These are phyloP conservation scores for Oligia fasciuncula DNA, from an alignment of 2,888 invertebrate genomes.

Conservation along the genomic window DNA sequence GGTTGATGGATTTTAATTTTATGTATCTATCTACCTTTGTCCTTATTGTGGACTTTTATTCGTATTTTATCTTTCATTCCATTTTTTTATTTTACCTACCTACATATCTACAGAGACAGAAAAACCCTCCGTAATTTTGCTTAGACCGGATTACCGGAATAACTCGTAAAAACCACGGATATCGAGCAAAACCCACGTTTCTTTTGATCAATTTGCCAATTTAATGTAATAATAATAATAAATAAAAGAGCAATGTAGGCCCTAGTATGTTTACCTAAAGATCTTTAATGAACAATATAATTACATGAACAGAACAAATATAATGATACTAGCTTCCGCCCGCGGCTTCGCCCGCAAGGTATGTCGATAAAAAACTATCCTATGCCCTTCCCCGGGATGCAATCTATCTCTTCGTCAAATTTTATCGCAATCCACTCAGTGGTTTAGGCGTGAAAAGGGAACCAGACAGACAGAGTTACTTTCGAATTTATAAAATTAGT, in stretches of 20 bases:
- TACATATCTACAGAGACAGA: neutral
- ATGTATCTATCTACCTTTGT: neutral
- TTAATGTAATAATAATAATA: neutral
- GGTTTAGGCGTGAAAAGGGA: too few relatives aligned
- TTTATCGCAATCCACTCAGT: too few relatives aligned
- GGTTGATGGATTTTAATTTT: neutral
- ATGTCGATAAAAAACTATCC: too few relatives aligned
- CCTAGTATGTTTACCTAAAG: neutral
- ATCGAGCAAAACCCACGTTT: neutral
- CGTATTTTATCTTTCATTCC: neutral
- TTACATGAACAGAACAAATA: neutral
- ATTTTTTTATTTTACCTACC: constrained; percentile 9
- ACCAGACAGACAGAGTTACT: too few relatives aligned
- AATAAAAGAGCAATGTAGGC: neutral
- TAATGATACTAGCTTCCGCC: neutral
- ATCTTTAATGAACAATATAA: neutral
- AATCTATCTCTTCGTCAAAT: too few relatives aligned
- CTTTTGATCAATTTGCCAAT: constrained; percentile 1
- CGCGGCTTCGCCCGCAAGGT: too few relatives aligned
- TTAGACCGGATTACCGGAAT: neutral
- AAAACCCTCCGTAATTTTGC: neutral
- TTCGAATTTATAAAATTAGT: too few relatives aligned
- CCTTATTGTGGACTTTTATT: neutral
- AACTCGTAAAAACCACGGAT: too few relatives aligned
- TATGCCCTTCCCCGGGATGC: too few relatives aligned